phyloP scores from a whole-genome alignment of 2,797 vertebrate genomes.

The Bradypodion ventrale region DNA sequence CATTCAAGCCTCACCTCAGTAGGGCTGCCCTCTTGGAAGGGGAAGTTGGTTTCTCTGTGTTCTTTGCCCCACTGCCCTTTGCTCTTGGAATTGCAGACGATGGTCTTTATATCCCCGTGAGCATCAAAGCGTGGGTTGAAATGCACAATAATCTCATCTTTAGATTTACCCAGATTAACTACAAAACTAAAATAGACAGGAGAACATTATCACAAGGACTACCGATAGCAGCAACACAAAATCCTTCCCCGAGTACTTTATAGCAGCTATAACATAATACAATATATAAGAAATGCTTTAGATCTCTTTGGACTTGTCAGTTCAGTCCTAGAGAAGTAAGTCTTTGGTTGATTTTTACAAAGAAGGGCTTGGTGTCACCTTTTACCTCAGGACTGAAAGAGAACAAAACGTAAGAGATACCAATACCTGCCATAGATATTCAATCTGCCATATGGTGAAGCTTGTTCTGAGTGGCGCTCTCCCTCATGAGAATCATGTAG shows the following conservation, averaged over 20 bases:
- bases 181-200: slow-evolving; percentile 65
- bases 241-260: neutral
- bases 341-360: too few species aligned
- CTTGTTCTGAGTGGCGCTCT: too few species aligned
- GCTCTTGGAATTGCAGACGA: slow-evolving; percentile 78
- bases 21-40: slow-evolving; percentile 73
- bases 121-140: slow-evolving; percentile 78
- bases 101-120: slow-evolving; percentile 72
- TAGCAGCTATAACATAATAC: neutral
- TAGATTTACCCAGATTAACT: slow-evolving; percentile 76
- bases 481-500: too few species aligned
- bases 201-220: neutral
- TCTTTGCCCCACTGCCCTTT: slow-evolving; percentile 75
- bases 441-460: too few species aligned
- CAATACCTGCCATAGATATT: too few species aligned
- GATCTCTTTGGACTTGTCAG: neutral
- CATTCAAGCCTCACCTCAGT: slow-evolving; percentile 66
- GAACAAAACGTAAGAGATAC: too few species aligned
- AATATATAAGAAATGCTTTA: neutral
- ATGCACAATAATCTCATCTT: slow-evolving; percentile 67
- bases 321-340: neutral
- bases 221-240: neutral
- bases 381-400: too few species aligned
- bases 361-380: too few species aligned
- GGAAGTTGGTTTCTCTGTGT: slow-evolving; percentile 74